Evolutionary conservation across 2,888 invertebrate genomes (phyloP).

Genomic region (Andricus curvator): DNA sequence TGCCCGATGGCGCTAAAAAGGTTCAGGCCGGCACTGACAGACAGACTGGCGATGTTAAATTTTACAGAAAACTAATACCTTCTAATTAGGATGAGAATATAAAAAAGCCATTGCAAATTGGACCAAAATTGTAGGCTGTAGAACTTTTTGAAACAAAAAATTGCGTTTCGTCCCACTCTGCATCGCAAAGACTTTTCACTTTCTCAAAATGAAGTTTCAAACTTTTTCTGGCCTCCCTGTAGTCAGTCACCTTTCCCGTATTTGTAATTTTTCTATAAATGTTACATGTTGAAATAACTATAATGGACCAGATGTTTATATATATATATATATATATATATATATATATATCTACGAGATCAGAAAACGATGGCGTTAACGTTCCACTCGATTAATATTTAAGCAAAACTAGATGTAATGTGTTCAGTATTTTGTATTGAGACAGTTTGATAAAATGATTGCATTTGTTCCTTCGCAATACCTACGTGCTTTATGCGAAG

Average conservation of each 20-base stretch:
- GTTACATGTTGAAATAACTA: slow-evolving; percentile 75
- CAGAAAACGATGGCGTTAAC: slow-evolving; percentile 67
- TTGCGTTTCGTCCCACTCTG: too few relatives aligned
- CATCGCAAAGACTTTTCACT: too few relatives aligned
- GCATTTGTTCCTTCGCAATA: not conserved
- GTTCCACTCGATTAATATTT: slow-evolving; percentile 59
- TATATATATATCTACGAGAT: slow-evolving; percentile 69
- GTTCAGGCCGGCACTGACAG: too few relatives aligned
- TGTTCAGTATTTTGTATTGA: not conserved
- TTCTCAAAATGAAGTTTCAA: too few relatives aligned
- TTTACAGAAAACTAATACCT: too few relatives aligned
- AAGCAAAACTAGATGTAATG: not conserved
- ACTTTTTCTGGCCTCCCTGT: too few relatives aligned
- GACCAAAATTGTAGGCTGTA: too few relatives aligned
- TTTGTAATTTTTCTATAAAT: slow-evolving; percentile 76
- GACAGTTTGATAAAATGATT: not conserved
- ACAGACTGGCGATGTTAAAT: too few relatives aligned
- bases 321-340: slow-evolving; percentile 69
- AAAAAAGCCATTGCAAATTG: too few relatives aligned
- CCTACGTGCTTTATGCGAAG: not conserved
- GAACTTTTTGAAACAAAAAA: too few relatives aligned
- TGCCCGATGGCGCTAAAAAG: too few relatives aligned
- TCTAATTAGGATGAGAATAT: too few relatives aligned
- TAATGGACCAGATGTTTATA: slow-evolving; percentile 78
- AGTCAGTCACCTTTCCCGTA: slow-evolving; percentile 30